Evolutionary conservation across 2,797 vertebrate genomes (phyloP), one percentile per base, ranked within the genome.

Genomic region (Xiphophorus birchmanni): DNA sequence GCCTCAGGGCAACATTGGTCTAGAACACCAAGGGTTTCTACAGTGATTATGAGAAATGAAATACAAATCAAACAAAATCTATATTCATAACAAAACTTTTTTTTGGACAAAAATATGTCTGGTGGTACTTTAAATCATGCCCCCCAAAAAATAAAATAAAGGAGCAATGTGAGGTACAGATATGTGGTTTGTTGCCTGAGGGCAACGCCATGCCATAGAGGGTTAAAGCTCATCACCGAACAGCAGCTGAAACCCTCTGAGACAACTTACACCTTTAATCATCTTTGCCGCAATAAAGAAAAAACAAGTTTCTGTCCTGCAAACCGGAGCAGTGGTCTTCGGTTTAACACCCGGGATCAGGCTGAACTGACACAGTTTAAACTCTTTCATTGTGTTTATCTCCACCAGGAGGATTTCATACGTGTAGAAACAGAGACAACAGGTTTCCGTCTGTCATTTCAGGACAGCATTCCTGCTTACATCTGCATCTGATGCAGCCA

Each of bases 201-300:
- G n/a, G n/a, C n/a, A n/a, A n/a, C n/a, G n/a, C n/a, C n/a, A n/a
- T n/a, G n/a, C n/a, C n/a, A n/a, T n/a, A n/a, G n/a, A n/a, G n/a
- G n/a, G n/a, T n/a, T n/a, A 58, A 58, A 77, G 79, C 88, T 86
- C 85, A 82, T 85, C 81, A 40, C 8, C 9, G 40, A 85, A 78
- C 47, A 74, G 73, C 86, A 75, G 80, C 86, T 69, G 50, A 89
- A 48, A 52, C 82, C 78, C 74, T 69, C 80, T 13, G 58, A 86
- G 79, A 47, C 80, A 75, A 75, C 83, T 88, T 40, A 81, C 73
- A 45, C 40, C 12, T 79, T 72, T 82, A 77, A 76, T 83, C 4
- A 81, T 78, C 77, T 80, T 2, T 85, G 48, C n/a, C 63, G 67
- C 82, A 78, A 87, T 77, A 81, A 81, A 85, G 54, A 65, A 80